These are phyloP conservation scores for Urocolius indicus DNA, from an alignment of 2,113 vertebrate species.

Conservation along the genomic window DNA sequence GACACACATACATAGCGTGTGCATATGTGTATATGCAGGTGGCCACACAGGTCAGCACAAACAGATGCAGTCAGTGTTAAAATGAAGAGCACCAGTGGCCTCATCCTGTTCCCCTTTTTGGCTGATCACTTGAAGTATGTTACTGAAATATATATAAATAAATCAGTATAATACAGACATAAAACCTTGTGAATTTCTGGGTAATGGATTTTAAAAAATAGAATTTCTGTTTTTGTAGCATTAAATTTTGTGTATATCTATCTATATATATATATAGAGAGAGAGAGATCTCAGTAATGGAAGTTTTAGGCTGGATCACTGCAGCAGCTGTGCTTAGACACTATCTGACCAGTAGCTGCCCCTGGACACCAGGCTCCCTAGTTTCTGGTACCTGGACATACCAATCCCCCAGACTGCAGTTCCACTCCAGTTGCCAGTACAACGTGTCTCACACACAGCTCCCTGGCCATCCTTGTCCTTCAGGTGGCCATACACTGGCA, in stretches of 20 bases:
- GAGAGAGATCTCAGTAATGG: neutral
- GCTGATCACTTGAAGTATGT: neutral
- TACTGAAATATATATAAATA: neutral
- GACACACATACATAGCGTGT: neutral
- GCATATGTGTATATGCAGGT: neutral
- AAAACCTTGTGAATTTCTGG: neutral
- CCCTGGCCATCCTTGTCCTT: neutral
- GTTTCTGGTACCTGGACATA: neutral
- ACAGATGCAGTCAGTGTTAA: neutral
- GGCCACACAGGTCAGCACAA: neutral
- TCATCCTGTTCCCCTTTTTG: neutral
- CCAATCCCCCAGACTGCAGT: neutral
- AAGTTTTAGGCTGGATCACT: neutral
- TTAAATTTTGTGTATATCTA: neutral
- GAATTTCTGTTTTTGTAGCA: neutral
- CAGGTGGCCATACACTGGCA: neutral
- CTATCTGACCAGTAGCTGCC: neutral
- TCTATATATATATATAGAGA: too few relatives aligned
- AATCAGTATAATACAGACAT: neutral
- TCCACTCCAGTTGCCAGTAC: neutral
- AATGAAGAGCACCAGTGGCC: neutral
- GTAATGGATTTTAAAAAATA: neutral
- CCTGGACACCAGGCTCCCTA: neutral
- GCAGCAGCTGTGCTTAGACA: neutral
- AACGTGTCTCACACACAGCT: accelerated